A percentile compares a stretch with the other conserved stretches of the same genome.
Evolutionary conservation across 2,797 vertebrate genomes (phyloP).

Genomic region (Halcyon leucocephala): DNA sequence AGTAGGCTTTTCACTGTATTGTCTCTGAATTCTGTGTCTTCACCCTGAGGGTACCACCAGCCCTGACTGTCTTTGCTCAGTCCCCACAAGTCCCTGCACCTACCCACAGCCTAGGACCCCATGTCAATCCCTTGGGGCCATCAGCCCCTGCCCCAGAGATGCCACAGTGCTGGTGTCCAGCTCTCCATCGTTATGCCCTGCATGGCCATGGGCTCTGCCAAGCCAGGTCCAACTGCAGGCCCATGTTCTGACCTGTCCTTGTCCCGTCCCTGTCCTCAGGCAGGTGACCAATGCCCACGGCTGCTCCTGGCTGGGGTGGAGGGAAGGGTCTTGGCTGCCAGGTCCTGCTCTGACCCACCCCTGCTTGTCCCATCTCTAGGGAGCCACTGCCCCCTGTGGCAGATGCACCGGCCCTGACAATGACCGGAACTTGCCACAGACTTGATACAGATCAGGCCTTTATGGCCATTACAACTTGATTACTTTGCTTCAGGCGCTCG

Average conservation of each 20-base stretch:
- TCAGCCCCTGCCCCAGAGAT: not conserved
- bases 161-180: accelerated
- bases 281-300: accelerated
- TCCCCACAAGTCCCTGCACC: accelerated
- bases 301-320: accelerated
- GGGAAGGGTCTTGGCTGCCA: not conserved
- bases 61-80: not conserved
- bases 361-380: accelerated
- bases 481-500: not conserved
- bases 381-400: not conserved
- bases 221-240: not conserved
- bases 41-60: not conserved
- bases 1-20: not conserved
- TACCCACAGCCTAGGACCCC: accelerated
- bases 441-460: not conserved
- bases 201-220: accelerated
- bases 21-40: not conserved
- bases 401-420: not conserved
- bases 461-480: not conserved
- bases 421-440: not conserved
- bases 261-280: accelerated
- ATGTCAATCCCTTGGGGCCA: too few relatives aligned
- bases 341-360: too few relatives aligned
- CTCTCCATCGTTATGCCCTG: too few relatives aligned
- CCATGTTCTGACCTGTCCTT: not conserved